Percentiles rank a stretch among this genome's conserved stretches.
Evolutionary conservation across 2,113 vertebrate genomes (phyloP).

Genomic region (Rattus norvegicus): GRCr8 NC_086025.1:23368001-23368500

Average conservation of each 20-base stretch:
- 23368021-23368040: neutral
- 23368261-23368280: neutral
- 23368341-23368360: neutral
- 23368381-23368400: accelerated
- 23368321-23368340: neutral
- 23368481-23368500: neutral
- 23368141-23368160: neutral
- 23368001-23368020: neutral
- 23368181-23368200: neutral
- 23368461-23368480: neutral
- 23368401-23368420: neutral
- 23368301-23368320: neutral
- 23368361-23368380: too few relatives aligned
- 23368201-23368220: neutral
- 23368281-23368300: neutral
- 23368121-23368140: neutral
- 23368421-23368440: neutral
- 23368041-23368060: neutral
- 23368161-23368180: neutral
- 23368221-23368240: neutral
- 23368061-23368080: neutral
- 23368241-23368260: neutral
- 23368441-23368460: neutral
- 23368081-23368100: neutral
- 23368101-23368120: neutral